Evolutionary conservation across 2,888 invertebrate species (phyloP), one percentile per base, ranked within the genome.

Genomic region (Dicycla oo): DNA sequence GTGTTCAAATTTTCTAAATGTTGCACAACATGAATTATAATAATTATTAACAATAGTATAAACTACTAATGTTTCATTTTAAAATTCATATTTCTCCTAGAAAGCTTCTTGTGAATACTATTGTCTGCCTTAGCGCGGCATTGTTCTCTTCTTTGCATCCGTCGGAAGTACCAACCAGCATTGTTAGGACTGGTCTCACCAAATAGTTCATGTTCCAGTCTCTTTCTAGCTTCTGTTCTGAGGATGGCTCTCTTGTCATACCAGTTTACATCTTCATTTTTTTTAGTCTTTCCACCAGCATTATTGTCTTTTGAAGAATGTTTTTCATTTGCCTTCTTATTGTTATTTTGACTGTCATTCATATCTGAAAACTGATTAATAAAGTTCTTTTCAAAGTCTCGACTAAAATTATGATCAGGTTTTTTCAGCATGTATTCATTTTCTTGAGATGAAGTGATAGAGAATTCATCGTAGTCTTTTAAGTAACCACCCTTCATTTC

Each of bases 131-230:
- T 94, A 7, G 91, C 88, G 61, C 96, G 93, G 71, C 95, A 94
- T 70, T 95, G 95, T 69, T 96, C 96, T 10, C 96, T 91, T 72
- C 91, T 91, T 66, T 93, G 92, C 96, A 96, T 94, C 40, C 96
- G 93, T 26, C 93, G 91, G 79, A 96, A 96, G 82, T 96, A 96
- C 96, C 96, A 96, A 2, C 92, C 91, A 1, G 95, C 94, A 56
- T 91, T 92, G 78, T 94, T 94, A 2, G 90, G 87, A 53, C 87
- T 90, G 23, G 86, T 88, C 45, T 93, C 92, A 23, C 93, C 93
- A 82, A 94, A 93, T 20, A 94, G 76, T 69, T 94, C 95, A 54
- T 90, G 87, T 78, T 95, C 93, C 6, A 94, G 81, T 80, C 88
- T 93, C 68, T 91, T 93, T 62, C 96, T 91, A 60, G 95, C 94